Evolutionary conservation across 2,113 vertebrate species (phyloP), one percentile per base, ranked within the genome.

Genomic region (Pelvicachromis taeniatus): DNA sequence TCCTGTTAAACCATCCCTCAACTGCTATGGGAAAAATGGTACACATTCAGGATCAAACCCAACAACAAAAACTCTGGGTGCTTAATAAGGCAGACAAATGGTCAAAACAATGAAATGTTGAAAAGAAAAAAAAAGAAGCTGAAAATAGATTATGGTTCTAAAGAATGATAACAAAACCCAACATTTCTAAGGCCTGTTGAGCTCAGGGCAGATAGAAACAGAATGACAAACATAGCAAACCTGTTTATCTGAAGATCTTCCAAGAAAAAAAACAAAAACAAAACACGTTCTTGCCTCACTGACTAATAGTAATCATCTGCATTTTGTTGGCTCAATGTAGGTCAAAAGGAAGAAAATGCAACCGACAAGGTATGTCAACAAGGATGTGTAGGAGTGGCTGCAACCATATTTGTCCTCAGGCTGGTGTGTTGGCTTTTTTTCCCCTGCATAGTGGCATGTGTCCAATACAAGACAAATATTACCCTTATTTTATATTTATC

Each of bases 311-410:
- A 0, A 7, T 3, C 52, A 55, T 17, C 53, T 4, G 14, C 33
- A 19, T 40, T 59, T 59, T 59, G 31, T 1, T 12, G 21, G 9
- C 48, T 73, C 19, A 13, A 9, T 5, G 42, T 29, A 21, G 23
- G 7, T 85, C 29, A 59, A 33, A 6, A 59, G 52, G 16, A 70
- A 80, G 78, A 29, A 85, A 79, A 81, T 35, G 78, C 29, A 23
- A 54, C 10, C 42, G 77, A 83, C 82, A 81, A 81, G 73, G 65
- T 50, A 33, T 3, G 55, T 85, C 59, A 87, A 92, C 84, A 89
- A 19, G 59, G 78, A 85, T 80, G 50, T 86, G 77, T 12, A 38
- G 38, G 65, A 83, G 77, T 45, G 78, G 21, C 53, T 84, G 16
- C 17, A 59, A 70, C 8, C 21, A 26, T 9, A 26, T 19, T 59